Evolutionary conservation across 1,140 invertebrate genomes (phyloP), one percentile per base, ranked within the genome.

Genomic region (Pachyrhynchus sulphureomaculatus): DNA sequence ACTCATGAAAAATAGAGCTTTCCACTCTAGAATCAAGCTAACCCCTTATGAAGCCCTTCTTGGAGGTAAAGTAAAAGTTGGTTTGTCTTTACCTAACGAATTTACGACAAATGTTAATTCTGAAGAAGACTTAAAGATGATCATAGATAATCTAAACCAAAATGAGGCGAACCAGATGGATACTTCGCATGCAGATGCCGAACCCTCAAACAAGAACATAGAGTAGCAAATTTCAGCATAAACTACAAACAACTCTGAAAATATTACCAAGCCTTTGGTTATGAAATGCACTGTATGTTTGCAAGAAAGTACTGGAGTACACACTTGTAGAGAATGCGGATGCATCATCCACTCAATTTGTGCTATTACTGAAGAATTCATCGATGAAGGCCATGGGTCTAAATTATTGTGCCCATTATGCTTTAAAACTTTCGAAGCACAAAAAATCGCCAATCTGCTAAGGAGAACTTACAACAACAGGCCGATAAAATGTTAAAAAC

Each of bases 1-100:
- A 51, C 67, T 71, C 33, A 70, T 55, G 12, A 75, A 76, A 62
- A 76, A 77, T 54, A 44, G 32, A 32, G 39, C 4, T 2, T 36
- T 37, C 29, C 32, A 51, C 48, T 37, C 13, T 37, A 17, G 48
- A 37, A 36, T 33, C 34, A 2, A 51, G 34, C 39, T 23, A 51
- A 51, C 48, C 34, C 26, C 48, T 1, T 36, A 51, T 26, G 42
- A 45, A 10, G 42, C 24, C 9, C 18, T 45, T 20, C 21, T 45
- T 49, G 26, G 12, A 49, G 26, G 29, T 21, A 6, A 15, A 9
- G 21, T 44, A 18, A 44, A 20, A 44, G 21, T 20, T 44, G 41
- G 41, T 45, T 20, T 45, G 42, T 10, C 42, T 45, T 45, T 10
- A 10, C 24, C 18, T 21, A 20, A 49, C 45, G 32, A 49, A 49